Percentiles rank a stretch among this genome's conserved stretches.
These are phyloP conservation scores for Sphenodon punctatus DNA, from an alignment of 2,797 vertebrate genomes.

Conservation along the genomic window DNA sequence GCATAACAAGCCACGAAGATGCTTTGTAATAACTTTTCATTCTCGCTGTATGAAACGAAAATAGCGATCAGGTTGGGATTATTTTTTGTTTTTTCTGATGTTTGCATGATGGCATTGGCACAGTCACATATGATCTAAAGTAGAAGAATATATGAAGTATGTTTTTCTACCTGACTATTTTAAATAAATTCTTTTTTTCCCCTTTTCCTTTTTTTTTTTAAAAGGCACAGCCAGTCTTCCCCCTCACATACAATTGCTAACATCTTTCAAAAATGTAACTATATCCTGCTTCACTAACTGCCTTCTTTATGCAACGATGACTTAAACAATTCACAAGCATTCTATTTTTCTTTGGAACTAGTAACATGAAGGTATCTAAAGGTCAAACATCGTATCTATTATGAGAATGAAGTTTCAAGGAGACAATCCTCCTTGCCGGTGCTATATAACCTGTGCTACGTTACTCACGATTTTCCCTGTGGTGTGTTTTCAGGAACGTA, in stretches of 20 bases:
- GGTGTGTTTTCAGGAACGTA: slow-evolving; percentile 81
- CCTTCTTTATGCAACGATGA: not conserved
- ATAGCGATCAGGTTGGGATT: not conserved
- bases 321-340: not conserved
- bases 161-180: not conserved
- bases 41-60: not conserved
- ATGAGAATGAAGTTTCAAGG: too few species aligned
- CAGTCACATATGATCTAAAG: not conserved
- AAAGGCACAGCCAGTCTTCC: not conserved
- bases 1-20: not conserved
- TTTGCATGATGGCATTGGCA: not conserved
- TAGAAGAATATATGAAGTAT: not conserved
- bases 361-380: not conserved
- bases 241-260: not conserved
- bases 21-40: not conserved
- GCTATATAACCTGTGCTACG: not conserved
- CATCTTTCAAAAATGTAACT: not conserved
- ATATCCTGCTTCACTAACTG: not conserved
- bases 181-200: not conserved
- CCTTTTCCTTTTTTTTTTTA: not conserved
- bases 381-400: not conserved
- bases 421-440: too few species aligned
- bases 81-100: not conserved
- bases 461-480: slow-evolving; percentile 82
- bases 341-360: not conserved